Evolutionary conservation across 2,888 invertebrate species (phyloP), one percentile per base, ranked within the genome.

Genomic region (Cheilosia soror): DNA sequence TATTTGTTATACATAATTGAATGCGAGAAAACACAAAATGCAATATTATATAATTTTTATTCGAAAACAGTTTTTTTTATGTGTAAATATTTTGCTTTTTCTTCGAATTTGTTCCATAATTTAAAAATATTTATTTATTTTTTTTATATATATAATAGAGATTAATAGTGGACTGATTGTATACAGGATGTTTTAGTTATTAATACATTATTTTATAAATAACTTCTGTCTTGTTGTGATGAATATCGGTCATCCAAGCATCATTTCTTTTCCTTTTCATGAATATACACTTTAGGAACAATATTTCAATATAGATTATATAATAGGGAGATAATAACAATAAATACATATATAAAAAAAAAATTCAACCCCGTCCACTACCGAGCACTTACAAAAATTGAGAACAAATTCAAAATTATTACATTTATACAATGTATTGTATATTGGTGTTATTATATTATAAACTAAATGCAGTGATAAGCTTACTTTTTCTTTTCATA

Each of bases 141-240:
- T 37, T 55, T 44, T 37, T 58, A 37, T 47, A 60, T 72, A 66
- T 60, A 27, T 47, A 58, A 49, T 60, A 53, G 51, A 82, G 57
- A 66, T 62, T 79, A 65, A 69, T 75, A 79, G 69, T 83, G 83
- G 83, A 83, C 83, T 83, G 79, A 79, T 75, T 83, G 83, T 79
- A 83, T 78, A 73, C 63, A 78, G 57, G 66, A 83, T 83, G 65
- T 29, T 63, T 65, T 76, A 47, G 40, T 15, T 47, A 4, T 63
- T 27, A 47, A 57, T 66, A 51, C 58, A 66, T 55, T 33, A 55
- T 47, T n/a, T 13, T 47, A 47, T 66, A 15, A 57, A 44, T 44
- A 4, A 47, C 57, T 51, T 55, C 37, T 73, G 29, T 44, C 7
- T 65, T 75, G 62, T 37, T 71, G 66, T 73, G 62, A 77, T 72